Conservation (phyloP, 2,888 invertebrate species). For the Caradrina clavipalpis region DNA sequence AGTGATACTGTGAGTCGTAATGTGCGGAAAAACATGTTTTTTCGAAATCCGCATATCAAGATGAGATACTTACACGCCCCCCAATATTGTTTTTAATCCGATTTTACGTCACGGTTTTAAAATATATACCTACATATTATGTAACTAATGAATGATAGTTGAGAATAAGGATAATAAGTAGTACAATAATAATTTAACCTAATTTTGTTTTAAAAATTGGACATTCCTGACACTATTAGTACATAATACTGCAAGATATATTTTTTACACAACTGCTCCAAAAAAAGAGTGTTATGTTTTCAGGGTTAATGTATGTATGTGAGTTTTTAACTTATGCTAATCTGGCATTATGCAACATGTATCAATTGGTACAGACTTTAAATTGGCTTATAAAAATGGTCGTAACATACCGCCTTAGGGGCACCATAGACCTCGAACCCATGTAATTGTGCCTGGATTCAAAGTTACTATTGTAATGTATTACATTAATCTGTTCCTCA, state of each 20-base stretch:
- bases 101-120: slow-evolving; percentile 21
- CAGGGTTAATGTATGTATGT: too few relatives aligned
- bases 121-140: slow-evolving; percentile 18
- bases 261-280: too few relatives aligned
- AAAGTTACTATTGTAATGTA: too few relatives aligned
- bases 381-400: not conserved
- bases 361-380: too few relatives aligned
- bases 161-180: not conserved
- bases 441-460: too few relatives aligned
- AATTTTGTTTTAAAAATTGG: not conserved
- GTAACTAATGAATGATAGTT: slow-evolving; percentile 23
- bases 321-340: not conserved
- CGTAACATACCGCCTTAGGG: not conserved
- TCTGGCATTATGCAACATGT: not conserved
- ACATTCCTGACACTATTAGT: too few relatives aligned
- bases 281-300: too few relatives aligned
- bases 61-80: slow-evolving; percentile 35
- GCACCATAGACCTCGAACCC: not conserved
- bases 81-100: slow-evolving; percentile 14
- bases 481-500: too few relatives aligned
- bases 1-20: slow-evolving; percentile 66
- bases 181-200: not conserved
- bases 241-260: too few relatives aligned
- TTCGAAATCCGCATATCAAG: slow-evolving; percentile 56
- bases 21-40: slow-evolving; percentile 76